These are phyloP conservation scores for Neotoxoptera formosana DNA, from an alignment of 1,140 invertebrate genomes.

Conservation along the genomic window DNA sequence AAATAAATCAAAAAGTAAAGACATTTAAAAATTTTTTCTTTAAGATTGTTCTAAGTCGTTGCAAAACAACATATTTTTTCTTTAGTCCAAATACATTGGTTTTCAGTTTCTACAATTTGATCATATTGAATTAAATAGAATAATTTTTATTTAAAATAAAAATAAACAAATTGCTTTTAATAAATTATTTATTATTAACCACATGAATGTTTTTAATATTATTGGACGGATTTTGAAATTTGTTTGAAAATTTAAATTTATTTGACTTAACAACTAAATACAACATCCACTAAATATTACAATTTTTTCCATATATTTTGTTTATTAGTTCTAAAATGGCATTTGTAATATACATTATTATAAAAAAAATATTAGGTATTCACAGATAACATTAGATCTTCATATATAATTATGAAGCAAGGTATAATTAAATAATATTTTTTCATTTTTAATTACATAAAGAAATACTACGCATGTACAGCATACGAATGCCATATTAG, in stretches of 20 bases:
- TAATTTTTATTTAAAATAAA: not conserved
- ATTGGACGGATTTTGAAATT: conserved; percentile 27
- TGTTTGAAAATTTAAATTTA: not conserved
- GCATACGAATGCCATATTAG: conserved; percentile 17
- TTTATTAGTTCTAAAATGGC: conserved; percentile 44
- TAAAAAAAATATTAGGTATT: not conserved
- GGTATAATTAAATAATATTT: not conserved
- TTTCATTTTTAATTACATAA: not conserved
- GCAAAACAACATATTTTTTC: too few species aligned
- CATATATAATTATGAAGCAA: not conserved
- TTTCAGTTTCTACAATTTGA: not conserved
- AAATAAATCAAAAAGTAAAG: too few species aligned
- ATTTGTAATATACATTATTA: not conserved
- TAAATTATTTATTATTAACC: conserved; percentile 25
- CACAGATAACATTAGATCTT: not conserved
- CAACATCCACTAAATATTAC: not conserved
- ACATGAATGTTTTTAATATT: not conserved
- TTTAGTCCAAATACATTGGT: too few species aligned
- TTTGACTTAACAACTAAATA: conserved; percentile 1
- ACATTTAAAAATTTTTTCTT: too few species aligned
- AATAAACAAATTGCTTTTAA: not conserved
- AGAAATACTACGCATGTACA: not conserved
- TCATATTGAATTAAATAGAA: not conserved
- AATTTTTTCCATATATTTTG: not conserved
- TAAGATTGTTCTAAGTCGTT: too few species aligned